phyloP scores from a whole-genome alignment of 2,888 invertebrate species.

The Nesidiocoris tenuis region DNA sequence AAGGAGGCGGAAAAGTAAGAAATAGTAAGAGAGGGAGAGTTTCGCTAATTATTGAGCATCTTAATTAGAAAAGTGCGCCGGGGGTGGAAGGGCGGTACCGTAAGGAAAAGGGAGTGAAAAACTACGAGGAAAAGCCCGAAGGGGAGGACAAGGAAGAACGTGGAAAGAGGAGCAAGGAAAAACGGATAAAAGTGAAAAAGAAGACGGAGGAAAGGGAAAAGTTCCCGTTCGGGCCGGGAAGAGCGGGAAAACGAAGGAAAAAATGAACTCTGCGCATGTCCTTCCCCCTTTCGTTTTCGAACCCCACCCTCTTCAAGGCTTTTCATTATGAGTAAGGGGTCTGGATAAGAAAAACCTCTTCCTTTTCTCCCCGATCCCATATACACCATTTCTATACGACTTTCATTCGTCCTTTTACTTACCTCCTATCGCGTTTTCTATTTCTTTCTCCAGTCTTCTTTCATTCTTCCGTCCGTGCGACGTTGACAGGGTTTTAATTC shows the following conservation, averaged over 20 bases:
- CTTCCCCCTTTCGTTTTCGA: not conserved
- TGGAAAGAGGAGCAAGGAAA: slow-evolving; percentile 33
- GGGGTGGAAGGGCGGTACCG: slow-evolving; percentile 9
- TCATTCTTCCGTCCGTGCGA: not conserved
- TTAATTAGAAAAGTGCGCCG: slow-evolving; percentile 43
- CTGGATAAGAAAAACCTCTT: not conserved
- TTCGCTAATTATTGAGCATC: slow-evolving; percentile 45
- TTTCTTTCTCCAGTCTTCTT: not conserved
- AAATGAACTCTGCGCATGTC: slow-evolving; percentile 1
- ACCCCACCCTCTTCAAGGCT: not conserved
- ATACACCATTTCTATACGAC: not conserved
- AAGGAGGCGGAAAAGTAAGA: slow-evolving; percentile 13
- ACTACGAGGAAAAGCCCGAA: slow-evolving; percentile 38
- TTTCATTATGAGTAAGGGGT: not conserved
- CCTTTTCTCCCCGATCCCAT: slow-evolving; percentile 10
- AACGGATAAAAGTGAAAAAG: slow-evolving; percentile 14
- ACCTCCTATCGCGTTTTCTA: slow-evolving; percentile 18
- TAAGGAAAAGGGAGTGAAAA: slow-evolving; percentile 21
- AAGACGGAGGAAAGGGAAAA: not conserved
- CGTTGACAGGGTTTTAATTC: slow-evolving; percentile 36
- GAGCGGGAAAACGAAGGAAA: slow-evolving; percentile 3
- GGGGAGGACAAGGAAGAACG: slow-evolving; percentile 19
- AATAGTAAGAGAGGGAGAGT: slow-evolving; percentile 19
- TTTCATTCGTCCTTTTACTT: slow-evolving; percentile 21
- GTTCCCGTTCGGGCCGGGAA: not conserved